Conservation (phyloP, 2,888 invertebrate species). For the Silvanus unidentatus region DNA sequence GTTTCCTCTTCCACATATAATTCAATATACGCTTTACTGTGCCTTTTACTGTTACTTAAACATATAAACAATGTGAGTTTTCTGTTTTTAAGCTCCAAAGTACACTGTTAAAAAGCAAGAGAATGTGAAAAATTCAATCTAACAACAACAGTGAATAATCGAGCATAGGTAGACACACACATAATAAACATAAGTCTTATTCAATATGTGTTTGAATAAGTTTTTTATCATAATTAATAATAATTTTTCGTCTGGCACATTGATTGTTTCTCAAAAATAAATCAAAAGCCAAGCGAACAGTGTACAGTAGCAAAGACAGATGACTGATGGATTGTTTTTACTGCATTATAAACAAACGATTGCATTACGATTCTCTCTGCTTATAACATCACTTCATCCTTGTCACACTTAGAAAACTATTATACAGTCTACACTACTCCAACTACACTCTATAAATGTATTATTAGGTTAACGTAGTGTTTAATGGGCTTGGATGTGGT, state of each 20-base stretch:
- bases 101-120: conserved; percentile 26
- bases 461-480: conserved; percentile 39
- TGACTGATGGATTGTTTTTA: conserved; percentile 49
- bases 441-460: conserved; percentile 26
- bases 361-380: conserved; percentile 25
- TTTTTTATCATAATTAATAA: no score
- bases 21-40: conserved; percentile 32
- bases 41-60: conserved; percentile 37
- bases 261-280: conserved; percentile 1
- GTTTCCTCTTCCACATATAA: conserved; percentile 38
- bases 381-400: neutral
- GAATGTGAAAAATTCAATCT: neutral
- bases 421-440: neutral
- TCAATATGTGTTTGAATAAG: no score
- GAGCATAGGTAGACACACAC: no score
- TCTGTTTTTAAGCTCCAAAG: conserved; percentile 17
- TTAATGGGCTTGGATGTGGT: conserved; percentile 36
- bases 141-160: no score
- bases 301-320: conserved; percentile 45
- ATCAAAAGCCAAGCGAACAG: conserved; percentile 16
- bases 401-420: neutral
- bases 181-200: no score
- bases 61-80: conserved; percentile 32
- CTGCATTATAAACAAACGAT: conserved; percentile 45
- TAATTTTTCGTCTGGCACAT: no score